Base-by-base conservation (phyloP, 2,113 vertebrate species). In the Lasiurus cinereus region DNA sequence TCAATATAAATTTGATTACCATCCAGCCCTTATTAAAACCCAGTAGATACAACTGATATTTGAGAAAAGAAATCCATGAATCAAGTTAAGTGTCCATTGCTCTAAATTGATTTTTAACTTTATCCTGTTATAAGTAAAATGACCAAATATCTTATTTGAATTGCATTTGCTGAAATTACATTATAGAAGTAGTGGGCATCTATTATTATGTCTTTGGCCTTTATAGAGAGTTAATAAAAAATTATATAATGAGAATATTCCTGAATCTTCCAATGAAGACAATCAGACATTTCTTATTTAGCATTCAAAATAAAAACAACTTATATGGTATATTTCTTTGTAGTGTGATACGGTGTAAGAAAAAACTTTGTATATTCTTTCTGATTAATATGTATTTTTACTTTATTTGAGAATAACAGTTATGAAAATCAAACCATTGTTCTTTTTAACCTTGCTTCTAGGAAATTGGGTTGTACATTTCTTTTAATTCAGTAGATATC, bases 1-100 rank as follows among this genome's bases (percentile, higher is more conserved):
- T 90, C 33, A 91, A 5, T 85, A 52, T 78, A 91, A 89, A 95
- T 91, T 29, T 79, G 62, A 95, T 88, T 66, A 39, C 16, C 62
- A 91, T 22, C 83, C 9, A 62, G 14, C 6, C n/a, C 43, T 88
- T 88, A 84, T 85, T 88, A 97, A 92, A 92, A 82, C 52, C 15
- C 12, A 77, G 14, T n/a, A 92, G 16, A 83, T 48, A 76, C 6
- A 82, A 91, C 8, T 48, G 15, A 39, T 91, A 69, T 69, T 87
- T 78, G 54, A 92, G 19, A 82, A 29, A 85, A 92, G 73, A 94
- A 92, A 88, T 90, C 72, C 72, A 82, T 88, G 31, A 43, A 54
- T 15, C 46, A 72, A 48, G 24, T 83, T 80, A 93, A 87, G 66
- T 27, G 21, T 82, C 31, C 64, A 29, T 56, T 92, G 11, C n/a